Base-by-base conservation (phyloP, 2,113 vertebrate genomes). In the Oreocharis arfaki region DNA sequence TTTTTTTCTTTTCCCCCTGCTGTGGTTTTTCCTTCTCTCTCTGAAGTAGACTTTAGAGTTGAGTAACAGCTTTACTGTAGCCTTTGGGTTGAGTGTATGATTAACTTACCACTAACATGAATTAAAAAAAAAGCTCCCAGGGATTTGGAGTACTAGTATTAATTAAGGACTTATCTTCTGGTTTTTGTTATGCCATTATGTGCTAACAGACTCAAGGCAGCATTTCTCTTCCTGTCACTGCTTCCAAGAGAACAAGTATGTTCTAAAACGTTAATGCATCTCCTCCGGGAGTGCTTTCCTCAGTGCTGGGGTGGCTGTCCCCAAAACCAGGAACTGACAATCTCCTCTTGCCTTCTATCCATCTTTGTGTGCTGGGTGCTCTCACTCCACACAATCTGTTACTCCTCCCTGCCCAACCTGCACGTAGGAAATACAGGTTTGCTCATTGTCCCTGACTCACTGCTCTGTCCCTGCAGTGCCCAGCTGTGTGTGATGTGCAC, bases 381-480 rank as follows among this genome's bases (percentile, higher is more conserved):
- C 30, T 32, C 16, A 5, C 61, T 32, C n/a, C 41, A 46, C 18
- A 26, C 56, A 16, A 3, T 11, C 41, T 39, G 27, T 21, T 28
- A 2, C 7, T 67, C 21, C 10, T 70, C 57, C 47, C 57, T 73
- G 64, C 64, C 53, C 73, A 35, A 1, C 19, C 76, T 73, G 35
- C 1, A 1, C 0, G 0, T 6, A 7, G 75, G 18, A 52, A 49
- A n/a, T 42, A 0, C 6, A 37, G 10, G 7, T 42, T 61, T 82
- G 33, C 60, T 78, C 17, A 1, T 17, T 37, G 15, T 52, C 52
- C 10, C 26, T 16, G 4, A 18, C 4, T 46, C 33, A 3, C 11
- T 32, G 8, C 22, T 14, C 3, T 2, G 10, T 20, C 28, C 30
- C 39, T 49, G 3, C 27, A 27, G 30, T n/a, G 42, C 28, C 19